Evolutionary conservation across 2,797 vertebrate species (phyloP), one percentile per base, ranked within the genome.

Genomic region (Garrulus glandarius): DNA sequence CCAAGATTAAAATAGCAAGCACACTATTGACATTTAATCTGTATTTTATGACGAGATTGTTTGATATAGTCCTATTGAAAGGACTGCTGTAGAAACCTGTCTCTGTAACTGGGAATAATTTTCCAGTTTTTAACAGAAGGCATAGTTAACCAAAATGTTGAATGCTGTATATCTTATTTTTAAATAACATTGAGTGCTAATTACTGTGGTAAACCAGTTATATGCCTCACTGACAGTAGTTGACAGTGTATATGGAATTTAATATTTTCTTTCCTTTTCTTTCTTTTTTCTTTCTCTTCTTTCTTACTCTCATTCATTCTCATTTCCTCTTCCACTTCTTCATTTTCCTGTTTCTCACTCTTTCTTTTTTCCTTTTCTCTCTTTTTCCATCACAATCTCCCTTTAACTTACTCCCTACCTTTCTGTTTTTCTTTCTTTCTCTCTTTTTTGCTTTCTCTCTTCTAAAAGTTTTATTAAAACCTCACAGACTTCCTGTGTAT

Each of bases 21-120:
- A 93, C 93, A 85, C 63, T 95, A 96, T 96, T 93, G 89, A 87
- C 94, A 96, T 97, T 96, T 97, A 97, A 95, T 95, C 85, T 96
- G 41, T 95, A 69, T 92, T 91, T 93, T 97, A 87, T 96, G 96
- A 87, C 72, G 95, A 94, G 60, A 77, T 94, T 88, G 61, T 92
- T 89, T 96, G 87, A 97, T 95, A 94, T 64, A 92, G 85, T 92
- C 84, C 90, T 90, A 87, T 65, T 97, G 95, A 97, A 98, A 97
- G 39, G 80, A 71, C 20, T 96, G 57, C 56, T 90, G 60, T 77
- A 89, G 61, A 96, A 95, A 97, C 74, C 81, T 95, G 87, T 74
- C 69, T 94, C 79, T 95, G 68, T 95, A 92, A 95, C 96, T 98
- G 95, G 84, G 97, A 97, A 95, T 93, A 96, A 96, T 92, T 61